Conservation (phyloP, 2,113 vertebrate species). For the Petroica traversi region DNA sequence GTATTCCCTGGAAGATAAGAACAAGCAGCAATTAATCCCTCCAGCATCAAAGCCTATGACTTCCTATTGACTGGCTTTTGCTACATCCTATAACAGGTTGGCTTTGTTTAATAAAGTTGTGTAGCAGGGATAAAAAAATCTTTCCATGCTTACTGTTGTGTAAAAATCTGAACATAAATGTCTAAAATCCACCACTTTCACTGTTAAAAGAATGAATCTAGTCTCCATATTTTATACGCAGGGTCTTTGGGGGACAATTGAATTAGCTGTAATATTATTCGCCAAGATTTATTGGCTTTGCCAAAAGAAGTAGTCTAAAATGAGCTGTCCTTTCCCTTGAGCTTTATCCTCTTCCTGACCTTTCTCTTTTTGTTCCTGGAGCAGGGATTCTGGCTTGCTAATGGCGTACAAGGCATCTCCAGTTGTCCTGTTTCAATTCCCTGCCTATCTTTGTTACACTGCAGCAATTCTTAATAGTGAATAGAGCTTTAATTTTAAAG, state of each 20-base stretch:
- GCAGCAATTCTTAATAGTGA: slow-evolving; percentile 3
- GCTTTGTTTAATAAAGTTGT: background rate
- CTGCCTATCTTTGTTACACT: slow-evolving; percentile 13
- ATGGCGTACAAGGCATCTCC: background rate
- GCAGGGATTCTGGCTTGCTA: slow-evolving; percentile 9
- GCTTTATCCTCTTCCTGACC: background rate
- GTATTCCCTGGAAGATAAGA: background rate
- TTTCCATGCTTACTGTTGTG: background rate
- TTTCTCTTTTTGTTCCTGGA: slow-evolving; percentile 4
- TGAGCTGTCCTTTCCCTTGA: background rate
- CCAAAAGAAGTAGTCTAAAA: slow-evolving; percentile 40
- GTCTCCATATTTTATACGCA: slow-evolving; percentile 23
- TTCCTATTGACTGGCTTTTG: background rate
- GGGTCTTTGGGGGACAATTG: slow-evolving; percentile 23
- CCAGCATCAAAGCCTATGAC: background rate
- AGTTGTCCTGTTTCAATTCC: slow-evolving; percentile 1
- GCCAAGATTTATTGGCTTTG: slow-evolving; percentile 47
- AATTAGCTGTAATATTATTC: slow-evolving; percentile 47
- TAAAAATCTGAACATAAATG: background rate
- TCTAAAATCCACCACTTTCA: background rate
- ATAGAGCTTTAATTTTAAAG: slow-evolving; percentile 29
- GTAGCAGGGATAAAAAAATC: background rate
- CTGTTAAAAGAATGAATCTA: background rate
- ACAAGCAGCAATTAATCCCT: background rate
- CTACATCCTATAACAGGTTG: background rate